Evolutionary conservation across 2,888 invertebrate genomes (phyloP).

Genomic region (Melieria picta): DNA sequence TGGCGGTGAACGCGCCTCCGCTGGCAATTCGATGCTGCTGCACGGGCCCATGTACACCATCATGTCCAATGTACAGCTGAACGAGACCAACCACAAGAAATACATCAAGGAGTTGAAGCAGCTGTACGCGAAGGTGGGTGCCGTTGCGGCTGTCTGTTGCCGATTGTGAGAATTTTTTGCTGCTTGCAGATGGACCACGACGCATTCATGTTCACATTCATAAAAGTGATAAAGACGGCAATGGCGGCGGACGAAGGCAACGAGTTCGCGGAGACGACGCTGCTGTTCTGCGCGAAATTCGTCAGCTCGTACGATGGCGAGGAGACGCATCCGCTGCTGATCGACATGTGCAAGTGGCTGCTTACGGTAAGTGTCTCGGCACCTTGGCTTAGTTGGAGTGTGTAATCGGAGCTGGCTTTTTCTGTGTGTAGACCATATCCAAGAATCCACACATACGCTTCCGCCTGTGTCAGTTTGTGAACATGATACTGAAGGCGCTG

Average conservation of each 20-base stretch:
- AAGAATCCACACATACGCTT: conserved; percentile 72
- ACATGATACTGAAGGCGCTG: conserved; percentile 77
- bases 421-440: conserved; percentile 63
- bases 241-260: conserved; percentile 76
- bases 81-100: conserved; percentile 74
- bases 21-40: conserved; percentile 41
- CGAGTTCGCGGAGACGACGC: conserved; percentile 74
- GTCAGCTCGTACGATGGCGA: conserved; percentile 72
- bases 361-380: conserved; percentile 49
- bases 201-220: conserved; percentile 73
- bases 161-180: neutral
- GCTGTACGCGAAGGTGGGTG: conserved; percentile 71
- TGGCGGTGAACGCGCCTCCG: conserved; percentile 1
- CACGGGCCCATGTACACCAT: conserved; percentile 64
- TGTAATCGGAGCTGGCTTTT: neutral
- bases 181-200: conserved; percentile 68
- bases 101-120: conserved; percentile 72
- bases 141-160: neutral
- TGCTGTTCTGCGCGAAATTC: conserved; percentile 79
- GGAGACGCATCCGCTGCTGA: conserved; percentile 58
- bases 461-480: conserved; percentile 81
- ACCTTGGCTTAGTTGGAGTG: neutral
- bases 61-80: conserved; percentile 74
- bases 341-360: conserved; percentile 57
- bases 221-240: conserved; percentile 72